These are phyloP conservation scores for Hippasteria phrygiana DNA, from an alignment of 53 echinoderm and acorn worm species.

Conservation along the genomic window DNA sequence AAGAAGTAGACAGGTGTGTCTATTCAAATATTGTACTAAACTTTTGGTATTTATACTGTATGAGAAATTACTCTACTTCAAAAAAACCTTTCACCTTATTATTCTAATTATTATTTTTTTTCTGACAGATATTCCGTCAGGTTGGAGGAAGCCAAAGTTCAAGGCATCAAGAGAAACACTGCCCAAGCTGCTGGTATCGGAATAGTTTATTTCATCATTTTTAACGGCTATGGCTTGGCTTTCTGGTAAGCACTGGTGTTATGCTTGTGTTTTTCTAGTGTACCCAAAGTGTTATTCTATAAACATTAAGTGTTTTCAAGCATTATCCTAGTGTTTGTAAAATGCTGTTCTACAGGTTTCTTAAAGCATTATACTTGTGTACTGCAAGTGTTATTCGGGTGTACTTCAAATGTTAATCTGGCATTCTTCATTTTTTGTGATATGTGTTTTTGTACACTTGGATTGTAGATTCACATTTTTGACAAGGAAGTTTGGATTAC, in stretches of 20 bases:
- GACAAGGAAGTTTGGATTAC: neutral
- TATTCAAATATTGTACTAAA: no score
- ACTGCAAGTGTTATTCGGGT: neutral
- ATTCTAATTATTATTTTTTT: neutral
- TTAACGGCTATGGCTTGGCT: slow-evolving; percentile 80
- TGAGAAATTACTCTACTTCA: no score
- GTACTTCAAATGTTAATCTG: neutral
- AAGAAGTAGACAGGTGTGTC: slow-evolving; percentile 85
- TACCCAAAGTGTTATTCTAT: no score
- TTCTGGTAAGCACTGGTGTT: slow-evolving; percentile 88
- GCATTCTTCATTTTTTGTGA: neutral
- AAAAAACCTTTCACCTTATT: no score
- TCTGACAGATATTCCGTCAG: slow-evolving; percentile 70
- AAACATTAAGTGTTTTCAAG: no score
- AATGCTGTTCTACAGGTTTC: neutral
- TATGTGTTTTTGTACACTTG: neutral
- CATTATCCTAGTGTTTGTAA: neutral
- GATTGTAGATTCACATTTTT: no score
- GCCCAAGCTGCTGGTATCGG: slow-evolving; percentile 73
- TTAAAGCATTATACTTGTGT: neutral
- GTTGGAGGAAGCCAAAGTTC: slow-evolving; percentile 68
- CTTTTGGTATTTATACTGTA: no score
- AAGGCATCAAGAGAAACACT: slow-evolving; percentile 75
- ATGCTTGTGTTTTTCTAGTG: neutral
- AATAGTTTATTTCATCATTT: slow-evolving; percentile 78